Evolutionary conservation across 2,113 vertebrate species (phyloP).

Genomic region (Crocuta crocuta): DNA sequence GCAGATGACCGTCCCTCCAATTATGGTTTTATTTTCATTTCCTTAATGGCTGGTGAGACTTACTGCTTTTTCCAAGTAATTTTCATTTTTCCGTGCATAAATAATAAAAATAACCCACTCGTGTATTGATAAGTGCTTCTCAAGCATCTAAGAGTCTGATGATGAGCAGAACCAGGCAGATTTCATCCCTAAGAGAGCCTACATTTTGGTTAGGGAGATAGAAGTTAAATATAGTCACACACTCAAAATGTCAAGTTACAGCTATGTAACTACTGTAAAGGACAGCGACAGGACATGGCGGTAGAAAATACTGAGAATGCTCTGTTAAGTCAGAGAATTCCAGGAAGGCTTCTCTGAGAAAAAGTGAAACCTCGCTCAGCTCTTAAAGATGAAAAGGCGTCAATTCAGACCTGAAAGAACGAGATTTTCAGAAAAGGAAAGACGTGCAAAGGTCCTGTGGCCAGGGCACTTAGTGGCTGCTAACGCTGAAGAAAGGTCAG

Average conservation of each 20-base stretch:
- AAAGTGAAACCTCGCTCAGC: too few species aligned
- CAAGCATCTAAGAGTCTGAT: background rate
- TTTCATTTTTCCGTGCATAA: background rate
- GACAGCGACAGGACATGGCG: rapidly evolving
- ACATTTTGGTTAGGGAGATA: background rate
- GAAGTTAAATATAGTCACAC: background rate
- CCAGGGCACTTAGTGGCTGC: too few species aligned
- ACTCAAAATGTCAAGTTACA: background rate
- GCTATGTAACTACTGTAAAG: background rate
- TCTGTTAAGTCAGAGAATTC: background rate
- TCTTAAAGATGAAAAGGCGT: background rate
- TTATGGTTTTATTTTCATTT: background rate
- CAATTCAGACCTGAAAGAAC: background rate
- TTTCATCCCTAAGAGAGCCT: background rate
- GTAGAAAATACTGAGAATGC: background rate
- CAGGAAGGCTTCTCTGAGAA: background rate
- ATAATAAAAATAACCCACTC: background rate
- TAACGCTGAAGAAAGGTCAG: background rate
- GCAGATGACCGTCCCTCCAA: too few species aligned
- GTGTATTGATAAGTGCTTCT: background rate
- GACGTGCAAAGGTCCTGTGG: background rate
- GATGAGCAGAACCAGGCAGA: background rate
- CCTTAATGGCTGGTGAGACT: background rate
- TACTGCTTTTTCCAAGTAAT: background rate
- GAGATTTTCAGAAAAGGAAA: too few species aligned